These are phyloP conservation scores for Choreutis nemorana DNA, from an alignment of 2,888 invertebrate species.

Conservation along the genomic window DNA sequence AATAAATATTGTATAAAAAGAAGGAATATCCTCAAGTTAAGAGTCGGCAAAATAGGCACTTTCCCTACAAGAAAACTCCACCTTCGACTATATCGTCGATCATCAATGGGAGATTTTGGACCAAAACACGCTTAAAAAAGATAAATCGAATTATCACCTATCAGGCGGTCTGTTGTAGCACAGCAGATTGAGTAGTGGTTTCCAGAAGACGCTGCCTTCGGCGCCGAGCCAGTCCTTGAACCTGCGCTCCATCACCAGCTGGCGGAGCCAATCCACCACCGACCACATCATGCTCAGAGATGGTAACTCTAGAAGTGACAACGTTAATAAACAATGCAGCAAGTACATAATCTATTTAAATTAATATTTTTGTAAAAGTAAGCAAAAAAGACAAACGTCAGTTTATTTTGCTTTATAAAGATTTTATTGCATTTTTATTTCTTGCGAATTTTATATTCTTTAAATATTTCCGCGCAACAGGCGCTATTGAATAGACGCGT, in stretches of 20 bases:
- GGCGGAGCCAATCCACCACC: slow-evolving; percentile 82
- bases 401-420: too few species aligned
- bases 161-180: slow-evolving; percentile 67
- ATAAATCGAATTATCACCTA: slow-evolving; percentile 21
- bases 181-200: slow-evolving; percentile 77
- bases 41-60: too few species aligned
- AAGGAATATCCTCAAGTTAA: too few species aligned
- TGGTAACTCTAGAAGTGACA: slow-evolving; percentile 18
- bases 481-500: too few species aligned
- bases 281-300: slow-evolving; percentile 38
- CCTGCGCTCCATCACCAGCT: slow-evolving; percentile 79
- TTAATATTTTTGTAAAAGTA: neutral
- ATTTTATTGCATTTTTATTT: too few species aligned
- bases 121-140: neutral
- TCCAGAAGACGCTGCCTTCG: slow-evolving; percentile 87
- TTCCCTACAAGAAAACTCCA: too few species aligned
- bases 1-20: too few species aligned
- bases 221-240: slow-evolving; percentile 91
- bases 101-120: too few species aligned
- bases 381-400: too few species aligned
- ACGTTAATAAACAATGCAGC: neutral
- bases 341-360: neutral
- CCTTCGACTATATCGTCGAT: too few species aligned
- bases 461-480: too few species aligned
- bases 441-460: too few species aligned